Percentiles rank a stretch among this genome's conserved stretches.
These are phyloP conservation scores for Drosophila littoralis DNA, from an alignment of 1,140 invertebrate genomes.

Conservation along the genomic window DNA sequence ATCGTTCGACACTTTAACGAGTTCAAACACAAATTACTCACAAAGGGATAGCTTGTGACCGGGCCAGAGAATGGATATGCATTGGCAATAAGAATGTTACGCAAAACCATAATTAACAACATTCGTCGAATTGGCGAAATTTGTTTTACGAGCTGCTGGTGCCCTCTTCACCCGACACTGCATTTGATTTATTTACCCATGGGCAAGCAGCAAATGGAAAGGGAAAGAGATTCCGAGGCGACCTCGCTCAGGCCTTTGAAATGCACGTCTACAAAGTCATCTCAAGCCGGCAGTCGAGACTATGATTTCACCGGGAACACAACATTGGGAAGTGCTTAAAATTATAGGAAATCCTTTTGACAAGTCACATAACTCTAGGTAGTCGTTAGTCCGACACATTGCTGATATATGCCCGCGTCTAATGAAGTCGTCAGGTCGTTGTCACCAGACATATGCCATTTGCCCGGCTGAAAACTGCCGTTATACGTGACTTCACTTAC, in stretches of 20 bases:
- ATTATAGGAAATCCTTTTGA: constrained; percentile 78
- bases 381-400: constrained; percentile 54
- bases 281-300: constrained; percentile 5
- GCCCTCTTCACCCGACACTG: constrained; percentile 20
- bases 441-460: constrained; percentile 74
- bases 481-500: constrained; percentile 75
- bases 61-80: constrained; percentile 18
- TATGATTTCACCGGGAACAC: constrained; percentile 58
- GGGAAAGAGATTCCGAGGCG: neutral
- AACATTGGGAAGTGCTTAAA: constrained; percentile 58
- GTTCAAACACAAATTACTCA: constrained; percentile 78
- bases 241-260: neutral
- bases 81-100: constrained; percentile 60
- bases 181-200: constrained; percentile 69
- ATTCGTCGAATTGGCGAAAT: constrained; percentile 67
- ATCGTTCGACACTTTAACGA: constrained; percentile 77
- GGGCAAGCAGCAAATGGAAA: constrained; percentile 10
- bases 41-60: constrained; percentile 44
- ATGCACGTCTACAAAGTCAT: constrained; percentile 19
- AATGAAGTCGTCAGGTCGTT: constrained; percentile 80
- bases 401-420: constrained; percentile 74
- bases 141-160: constrained; percentile 65
- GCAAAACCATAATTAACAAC: constrained; percentile 82
- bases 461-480: constrained; percentile 53
- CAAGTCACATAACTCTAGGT: constrained; percentile 67